A percentile compares a stretch with the other conserved stretches of the same genome.
Evolutionary conservation across 2,888 invertebrate species (phyloP).

Genomic region (Tromatobia lineatoria): DNA sequence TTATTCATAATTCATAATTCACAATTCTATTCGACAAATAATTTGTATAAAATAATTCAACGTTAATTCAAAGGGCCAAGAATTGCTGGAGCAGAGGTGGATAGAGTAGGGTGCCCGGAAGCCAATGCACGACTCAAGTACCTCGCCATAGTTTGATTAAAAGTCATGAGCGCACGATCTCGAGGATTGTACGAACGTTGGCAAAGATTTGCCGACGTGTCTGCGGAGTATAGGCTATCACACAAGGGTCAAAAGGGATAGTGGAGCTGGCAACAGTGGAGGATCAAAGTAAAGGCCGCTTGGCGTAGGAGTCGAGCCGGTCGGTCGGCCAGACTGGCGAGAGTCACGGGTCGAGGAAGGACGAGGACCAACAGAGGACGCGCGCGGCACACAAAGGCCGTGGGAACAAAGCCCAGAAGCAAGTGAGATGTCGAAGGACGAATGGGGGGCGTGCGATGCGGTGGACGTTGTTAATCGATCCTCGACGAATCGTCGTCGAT

Average conservation of each 20-base stretch:
- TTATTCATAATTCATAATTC: background rate
- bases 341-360: conserved; percentile 43
- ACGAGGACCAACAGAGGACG: conserved; percentile 19
- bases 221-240: conserved; percentile 26
- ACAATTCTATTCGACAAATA: background rate
- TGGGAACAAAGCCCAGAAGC: conserved; percentile 66
- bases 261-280: conserved; percentile 44
- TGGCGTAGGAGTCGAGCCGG: background rate
- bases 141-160: conserved; percentile 36
- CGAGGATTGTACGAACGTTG: conserved; percentile 59
- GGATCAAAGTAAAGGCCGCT: conserved; percentile 68
- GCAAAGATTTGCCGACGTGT: conserved; percentile 68
- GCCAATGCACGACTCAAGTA: conserved; percentile 53
- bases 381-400: conserved; percentile 49
- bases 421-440: conserved; percentile 50
- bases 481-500: conserved; percentile 46
- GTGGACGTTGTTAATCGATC: conserved; percentile 63
- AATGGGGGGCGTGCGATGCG: conserved; percentile 10
- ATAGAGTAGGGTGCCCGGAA: conserved; percentile 43
- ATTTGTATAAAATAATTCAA: background rate
- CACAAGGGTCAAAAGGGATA: conserved; percentile 60
- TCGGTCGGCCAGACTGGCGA: background rate
- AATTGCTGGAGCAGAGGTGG: background rate
- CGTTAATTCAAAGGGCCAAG: background rate
- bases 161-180: conserved; percentile 65